Conservation (phyloP, 2,797 vertebrate species). For the Jordanella pulchra region DNA sequence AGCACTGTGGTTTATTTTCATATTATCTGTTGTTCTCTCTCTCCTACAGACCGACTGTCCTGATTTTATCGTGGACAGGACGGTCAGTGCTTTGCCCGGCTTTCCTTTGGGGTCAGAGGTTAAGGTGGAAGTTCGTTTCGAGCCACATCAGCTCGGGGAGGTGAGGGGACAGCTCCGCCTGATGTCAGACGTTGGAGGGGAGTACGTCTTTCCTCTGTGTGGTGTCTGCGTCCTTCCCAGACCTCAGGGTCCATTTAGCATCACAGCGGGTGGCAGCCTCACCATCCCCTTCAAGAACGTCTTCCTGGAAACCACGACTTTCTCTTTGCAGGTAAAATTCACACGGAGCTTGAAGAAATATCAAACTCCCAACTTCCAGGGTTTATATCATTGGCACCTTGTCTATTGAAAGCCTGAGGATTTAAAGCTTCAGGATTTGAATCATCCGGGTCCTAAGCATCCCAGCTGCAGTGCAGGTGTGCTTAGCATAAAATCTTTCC, state of each 20-base stretch:
- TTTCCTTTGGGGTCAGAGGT: slow-evolving; percentile 77
- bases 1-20: background rate
- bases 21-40: background rate
- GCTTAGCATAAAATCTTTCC: too few species aligned
- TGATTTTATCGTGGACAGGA: slow-evolving; percentile 82
- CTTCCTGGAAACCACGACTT: slow-evolving; percentile 78
- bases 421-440: too few species aligned
- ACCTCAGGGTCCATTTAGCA: slow-evolving; percentile 84
- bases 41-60: slow-evolving; percentile 75
- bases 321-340: slow-evolving; percentile 68
- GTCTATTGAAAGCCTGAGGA: too few species aligned
- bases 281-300: slow-evolving; percentile 89
- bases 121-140: slow-evolving; percentile 82
- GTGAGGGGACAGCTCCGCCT: slow-evolving; percentile 76
- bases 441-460: too few species aligned
- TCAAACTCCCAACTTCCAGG: too few species aligned
- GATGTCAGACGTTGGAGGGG: slow-evolving; percentile 74
- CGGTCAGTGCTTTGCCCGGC: slow-evolving; percentile 63
- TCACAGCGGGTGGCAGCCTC: slow-evolving; percentile 72
- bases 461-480: too few species aligned
- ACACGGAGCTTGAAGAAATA: background rate
- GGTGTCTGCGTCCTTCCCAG: slow-evolving; percentile 82
- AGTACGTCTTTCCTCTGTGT: slow-evolving; percentile 83
- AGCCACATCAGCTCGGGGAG: slow-evolving; percentile 86
- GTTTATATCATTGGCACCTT: too few species aligned